Evolutionary conservation across 2,797 vertebrate genomes (phyloP), one percentile per base, ranked within the genome.

Genomic region (Pachyuromys duprasi): DNA sequence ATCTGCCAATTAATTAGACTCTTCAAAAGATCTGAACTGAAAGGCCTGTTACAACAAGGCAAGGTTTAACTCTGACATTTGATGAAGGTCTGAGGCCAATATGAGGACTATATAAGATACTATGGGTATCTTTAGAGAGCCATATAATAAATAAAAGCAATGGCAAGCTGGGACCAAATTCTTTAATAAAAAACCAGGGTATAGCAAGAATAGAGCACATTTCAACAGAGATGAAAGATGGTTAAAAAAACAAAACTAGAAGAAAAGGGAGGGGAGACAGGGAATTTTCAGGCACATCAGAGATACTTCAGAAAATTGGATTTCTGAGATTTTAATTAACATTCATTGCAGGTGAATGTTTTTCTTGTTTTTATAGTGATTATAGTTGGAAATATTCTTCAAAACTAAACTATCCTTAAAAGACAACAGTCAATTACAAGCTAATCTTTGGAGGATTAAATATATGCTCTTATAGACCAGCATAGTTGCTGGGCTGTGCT

Each of bases 341-440:
- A 63, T 94, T 92, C 63, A 74, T 1, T 67, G 45, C 70, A 2
- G 4, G 31, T 42, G 17, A 63, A 28, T 33, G 49, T 88, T 88
- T 72, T 11, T 39, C 1, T 42, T 67, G 36, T 39, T 75, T 81
- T 53, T 70, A 36, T 31, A 45, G 22, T 70, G 36, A 63, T 36
- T 67, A 13, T 28, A 24, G n/a, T 33, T 39, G 7, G 22, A 4
- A 6, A 20, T 11, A 22, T 39, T 87, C 67, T 88, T 89, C 42
- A 93, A 94, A 97, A 75, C 17, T 65, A 81, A 80, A 88, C 45
- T 93, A 63, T 81, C n/a, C 67, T 86, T 65, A 76, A 80, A 92
- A 89, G 74, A 88, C 14, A 81, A 69, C 28, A 81, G 75, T 82
- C 53, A 92, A 72, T 70, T 53, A 93, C 70, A 82, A 72, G n/a